Evolutionary conservation across 2,113 vertebrate genomes (phyloP), one percentile per base, ranked within the genome.

Genomic region (Notothenia coriiceps): DNA sequence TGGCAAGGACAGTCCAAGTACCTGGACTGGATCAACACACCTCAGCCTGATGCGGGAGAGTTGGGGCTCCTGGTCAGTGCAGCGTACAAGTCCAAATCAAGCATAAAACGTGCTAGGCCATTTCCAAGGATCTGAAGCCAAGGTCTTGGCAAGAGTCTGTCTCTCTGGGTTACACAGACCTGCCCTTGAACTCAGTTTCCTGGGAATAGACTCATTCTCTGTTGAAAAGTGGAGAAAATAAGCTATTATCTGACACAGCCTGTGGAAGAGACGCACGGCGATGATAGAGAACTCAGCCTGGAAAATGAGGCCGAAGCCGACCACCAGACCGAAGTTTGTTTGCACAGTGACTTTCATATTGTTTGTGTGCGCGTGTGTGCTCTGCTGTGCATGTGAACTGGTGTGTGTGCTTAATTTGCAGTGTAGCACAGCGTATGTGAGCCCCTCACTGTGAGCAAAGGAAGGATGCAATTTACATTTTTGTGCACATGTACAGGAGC

Each of bases 401-500:
- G 59, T 65, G 35, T 7, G 65, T 68, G 51, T 46, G 68, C 86
- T 88, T 91, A 87, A 86, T 91, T 89, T 87, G 88, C 84, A 76
- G 87, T 72, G 85, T 92, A 40, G 35, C 77, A 70, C 74, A 69
- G 91, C 82, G 84, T 80, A 82, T 84, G 87, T 87, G 88, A 84
- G 86, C 92, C 86, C 82, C 93, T 91, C 82, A 93, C 86, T 91
- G 85, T 85, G 90, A 93, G 91, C 92, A 93, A 94, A 93, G 85
- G 85, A 90, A 93, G 89, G 90, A 87, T 91, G 84, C 86, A 83
- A 94, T 95, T 94, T 95, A 93, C 93, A 95, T 95, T 94, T 95
- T 92, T 92, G 88, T 82, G 91, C 93, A 92, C 93, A 92, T 93
- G 90, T 92, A 91, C 86, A 91, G 86, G 91, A 93, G 91, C 88